Percentiles rank a stretch among this genome's conserved stretches.
These are phyloP conservation scores for Ruditapes philippinarum DNA, from an alignment of 1,140 invertebrate species.

Conservation along the genomic window DNA sequence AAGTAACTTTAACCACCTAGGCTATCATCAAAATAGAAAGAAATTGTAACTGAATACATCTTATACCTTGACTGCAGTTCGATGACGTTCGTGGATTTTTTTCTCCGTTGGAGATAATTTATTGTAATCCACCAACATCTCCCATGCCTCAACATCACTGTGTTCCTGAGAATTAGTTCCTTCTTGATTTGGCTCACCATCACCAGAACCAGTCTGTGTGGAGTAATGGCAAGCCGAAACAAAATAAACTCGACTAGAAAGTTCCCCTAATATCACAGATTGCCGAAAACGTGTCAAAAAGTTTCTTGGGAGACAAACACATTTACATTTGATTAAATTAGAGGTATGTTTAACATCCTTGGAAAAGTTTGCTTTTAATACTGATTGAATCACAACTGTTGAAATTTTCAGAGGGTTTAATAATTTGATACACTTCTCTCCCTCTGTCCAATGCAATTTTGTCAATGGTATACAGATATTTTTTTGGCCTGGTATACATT, in stretches of 20 bases:
- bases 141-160: constrained; percentile 50
- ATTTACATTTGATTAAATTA: not conserved
- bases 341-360: too few species aligned
- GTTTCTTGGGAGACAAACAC: not conserved
- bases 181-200: not conserved
- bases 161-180: not conserved
- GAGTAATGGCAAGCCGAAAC: not conserved
- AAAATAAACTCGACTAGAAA: not conserved
- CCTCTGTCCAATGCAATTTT: too few species aligned
- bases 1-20: too few species aligned
- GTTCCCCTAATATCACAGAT: not conserved
- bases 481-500: too few species aligned
- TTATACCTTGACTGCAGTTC: constrained; percentile 53
- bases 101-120: constrained; percentile 22
- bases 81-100: constrained; percentile 47
- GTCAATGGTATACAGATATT: too few species aligned
- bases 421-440: too few species aligned
- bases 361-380: not conserved
- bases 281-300: not conserved
- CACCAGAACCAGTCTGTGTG: not conserved
- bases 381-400: not conserved
- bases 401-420: not conserved
- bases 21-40: too few species aligned
- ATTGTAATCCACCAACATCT: constrained; percentile 32
- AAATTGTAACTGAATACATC: too few species aligned